Base-by-base conservation (phyloP, 30 jellyfish, hydroid and myxozoan species). In the Clytia hemisphaerica region DNA sequence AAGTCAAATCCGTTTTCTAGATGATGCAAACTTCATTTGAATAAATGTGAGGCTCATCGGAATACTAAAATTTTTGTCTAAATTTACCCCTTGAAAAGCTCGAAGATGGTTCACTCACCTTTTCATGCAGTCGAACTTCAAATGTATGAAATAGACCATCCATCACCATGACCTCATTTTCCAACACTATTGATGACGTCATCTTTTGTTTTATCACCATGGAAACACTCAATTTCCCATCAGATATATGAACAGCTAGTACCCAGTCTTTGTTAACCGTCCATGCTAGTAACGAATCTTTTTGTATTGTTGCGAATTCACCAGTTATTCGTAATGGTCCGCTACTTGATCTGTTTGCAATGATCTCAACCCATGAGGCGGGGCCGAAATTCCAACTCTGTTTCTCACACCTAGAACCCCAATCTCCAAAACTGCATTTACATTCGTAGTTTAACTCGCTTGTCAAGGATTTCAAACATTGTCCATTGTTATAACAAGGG, bases 401-500 rank as follows among this genome's bases (percentile, higher is more conserved):
- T 0, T 7, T 19, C n/a, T 58, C 32, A 32, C 84, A 72, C 25
- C 24, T 81, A 19, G 24, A 10, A 2, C 84, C 84, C 57, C 21
- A 55, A 29, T 58, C 32, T 6, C 82, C 68, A 72, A 19, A 53
- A 9, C 28, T 5, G 58, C 84, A 72, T 15, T 46, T 27, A 36
- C 84, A 72, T 28, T 27, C 29, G 36, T 27, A 72, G 21, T 37
- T 37, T 16, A 24, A 19, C 19, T 24, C 59, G 7, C 15, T 32
- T 10, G 59, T 22, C 18, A 59, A 7, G 59, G 60, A 59, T 9
- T 24, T 66, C 4, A 40, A 21, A 57, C 60, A 46, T 46, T 46
- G 3, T 46, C n/a, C 65, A 50, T 50, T 50, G 24, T 50, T 50
- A 21, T 21, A 21, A 50, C 79, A 66, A 37, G 79, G 79, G 3